phyloP scores from a whole-genome alignment of 2,113 vertebrate genomes.

The Aptenodytes forsteri region DNA sequence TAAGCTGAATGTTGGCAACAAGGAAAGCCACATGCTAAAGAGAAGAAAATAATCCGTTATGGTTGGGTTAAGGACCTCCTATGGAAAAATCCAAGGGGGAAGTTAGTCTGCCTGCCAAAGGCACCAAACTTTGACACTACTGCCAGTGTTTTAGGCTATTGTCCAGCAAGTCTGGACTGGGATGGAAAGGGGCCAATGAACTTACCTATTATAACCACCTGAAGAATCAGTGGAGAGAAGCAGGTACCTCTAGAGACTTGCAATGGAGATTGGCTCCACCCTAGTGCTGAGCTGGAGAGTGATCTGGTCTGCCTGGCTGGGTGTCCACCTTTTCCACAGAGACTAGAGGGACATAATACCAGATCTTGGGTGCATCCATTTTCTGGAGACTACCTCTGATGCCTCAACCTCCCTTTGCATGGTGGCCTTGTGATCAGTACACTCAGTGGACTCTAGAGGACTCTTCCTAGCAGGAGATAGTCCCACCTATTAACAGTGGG shows the following conservation, averaged over 20 bases:
- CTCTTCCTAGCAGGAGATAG: not conserved
- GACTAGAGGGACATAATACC: not conserved
- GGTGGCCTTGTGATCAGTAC: not conserved
- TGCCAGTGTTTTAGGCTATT: not conserved
- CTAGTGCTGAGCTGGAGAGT: not conserved
- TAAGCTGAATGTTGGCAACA: not conserved
- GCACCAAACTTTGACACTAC: not conserved
- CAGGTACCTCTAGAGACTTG: not conserved
- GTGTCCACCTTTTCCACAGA: not conserved
- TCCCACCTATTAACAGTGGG: accelerated
- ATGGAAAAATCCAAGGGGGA: not conserved
- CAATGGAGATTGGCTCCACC: not conserved
- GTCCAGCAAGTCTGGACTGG: not conserved
- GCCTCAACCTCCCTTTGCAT: not conserved
- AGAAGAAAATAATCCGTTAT: not conserved
- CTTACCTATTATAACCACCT: not conserved
- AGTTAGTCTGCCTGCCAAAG: not conserved
- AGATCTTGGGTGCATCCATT: not conserved
- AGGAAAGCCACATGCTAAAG: not conserved
- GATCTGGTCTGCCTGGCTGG: not conserved
- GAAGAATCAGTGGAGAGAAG: not conserved
- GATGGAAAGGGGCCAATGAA: not conserved
- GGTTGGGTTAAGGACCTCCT: not conserved
- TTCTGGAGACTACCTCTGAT: not conserved
- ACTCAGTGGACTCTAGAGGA: not conserved